phyloP scores from a whole-genome alignment of 1,140 invertebrate genomes.

The Panagrolaimus sp. region DNA sequence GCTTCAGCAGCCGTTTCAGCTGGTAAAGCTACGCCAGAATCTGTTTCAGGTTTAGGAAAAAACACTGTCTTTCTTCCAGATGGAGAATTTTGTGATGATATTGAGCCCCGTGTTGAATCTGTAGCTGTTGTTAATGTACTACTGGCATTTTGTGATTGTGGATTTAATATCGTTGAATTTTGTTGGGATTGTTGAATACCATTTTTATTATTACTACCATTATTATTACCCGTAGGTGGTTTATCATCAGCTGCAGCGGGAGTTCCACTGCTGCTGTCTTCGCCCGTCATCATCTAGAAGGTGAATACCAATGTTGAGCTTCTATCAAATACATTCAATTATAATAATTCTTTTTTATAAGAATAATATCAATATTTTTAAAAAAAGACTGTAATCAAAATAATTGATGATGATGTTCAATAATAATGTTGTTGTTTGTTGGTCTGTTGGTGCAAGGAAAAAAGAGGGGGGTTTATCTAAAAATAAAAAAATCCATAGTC shows the following conservation, averaged over 20 bases:
- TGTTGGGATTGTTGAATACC: neutral
- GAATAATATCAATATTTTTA: too few relatives aligned
- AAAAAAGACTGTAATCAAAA: neutral
- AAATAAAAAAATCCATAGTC: too few relatives aligned
- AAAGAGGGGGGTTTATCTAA: neutral
- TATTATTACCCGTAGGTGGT: constrained; percentile 37
- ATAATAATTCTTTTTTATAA: too few relatives aligned
- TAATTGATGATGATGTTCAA: neutral
- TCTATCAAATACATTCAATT: constrained; percentile 58
- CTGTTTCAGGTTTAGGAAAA: neutral
- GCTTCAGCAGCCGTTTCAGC: constrained; percentile 72
- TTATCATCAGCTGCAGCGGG: constrained; percentile 65
- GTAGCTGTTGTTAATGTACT: neutral
- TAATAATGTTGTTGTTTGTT: too few relatives aligned
- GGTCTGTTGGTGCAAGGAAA: neutral
- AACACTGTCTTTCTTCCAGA: too few relatives aligned
- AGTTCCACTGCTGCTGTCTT: too few relatives aligned
- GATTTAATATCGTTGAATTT: neutral
- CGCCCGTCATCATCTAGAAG: constrained; percentile 72
- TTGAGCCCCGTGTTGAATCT: neutral
- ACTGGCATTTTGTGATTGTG: neutral
- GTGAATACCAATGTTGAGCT: constrained; percentile 68
- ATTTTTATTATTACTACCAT: too few relatives aligned
- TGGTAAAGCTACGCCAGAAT: constrained; percentile 67
- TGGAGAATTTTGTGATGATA: neutral